Evolutionary conservation across 2,888 invertebrate genomes (phyloP), one percentile per base, ranked within the genome.

Genomic region (Vannuccia rotundouncinata): DNA sequence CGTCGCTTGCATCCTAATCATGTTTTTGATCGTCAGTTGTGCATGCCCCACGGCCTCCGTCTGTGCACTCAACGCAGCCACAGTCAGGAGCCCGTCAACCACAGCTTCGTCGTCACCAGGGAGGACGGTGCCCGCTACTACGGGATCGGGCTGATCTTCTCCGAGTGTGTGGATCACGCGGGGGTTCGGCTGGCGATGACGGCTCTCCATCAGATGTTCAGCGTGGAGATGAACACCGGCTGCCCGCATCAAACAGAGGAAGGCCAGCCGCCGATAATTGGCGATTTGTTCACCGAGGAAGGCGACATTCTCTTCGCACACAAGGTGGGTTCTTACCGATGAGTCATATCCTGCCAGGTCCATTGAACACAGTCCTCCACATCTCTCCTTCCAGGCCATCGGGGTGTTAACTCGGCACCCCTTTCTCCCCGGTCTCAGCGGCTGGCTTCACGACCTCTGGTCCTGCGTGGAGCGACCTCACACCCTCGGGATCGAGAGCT

Each of bases 101-200:
- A 99, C 89, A 94, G 96, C 76, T 99, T 98, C 90, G 92, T 98
- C 80, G 94, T 98, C 82, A 98, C 98, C 17, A 91, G 94, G 84
- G 97, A 98, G 90, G 96, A 99, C 91, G 98, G 97, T 80, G 93
- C 93, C 83, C 91, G 96, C 84, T 92, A 93, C 84, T 95, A 95
- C 90, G 99, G 99, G 82, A 95, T 95, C 86, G 94, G 94, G 86
- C 91, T 95, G 84, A 92, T 95, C 25, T 98, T 98, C 89, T 97
- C 93, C 90, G 99, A 99, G 89, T 95, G 95, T 90, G 95, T 97
- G 83, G 91, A 92, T 81, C 95, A 95, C 88, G 90, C 92, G 78
- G 93, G 95, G 87, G 95, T 98, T 84, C 95, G 95, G 88, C 93
- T 92, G 85, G 95, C 96, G 78, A 95, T 98, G 93, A 95, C 95